These are phyloP conservation scores for Microchrysa polita DNA, from an alignment of 2,888 invertebrate species.

Conservation along the genomic window DNA sequence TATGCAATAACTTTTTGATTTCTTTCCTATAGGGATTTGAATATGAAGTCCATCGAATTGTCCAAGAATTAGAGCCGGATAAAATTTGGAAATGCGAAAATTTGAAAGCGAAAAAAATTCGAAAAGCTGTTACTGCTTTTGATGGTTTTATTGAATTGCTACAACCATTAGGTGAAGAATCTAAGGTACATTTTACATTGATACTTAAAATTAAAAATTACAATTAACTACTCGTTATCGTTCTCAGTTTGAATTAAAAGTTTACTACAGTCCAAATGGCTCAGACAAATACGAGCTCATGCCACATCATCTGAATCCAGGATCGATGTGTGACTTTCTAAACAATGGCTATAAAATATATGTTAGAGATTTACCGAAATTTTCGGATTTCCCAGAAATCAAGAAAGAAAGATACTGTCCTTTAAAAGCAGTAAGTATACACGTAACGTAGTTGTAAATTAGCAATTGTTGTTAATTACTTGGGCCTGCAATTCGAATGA, in stretches of 20 bases:
- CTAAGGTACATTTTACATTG: not conserved
- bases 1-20: too few species aligned
- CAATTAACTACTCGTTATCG: not conserved
- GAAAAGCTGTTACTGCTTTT: not conserved
- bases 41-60: not conserved
- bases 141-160: not conserved
- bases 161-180: not conserved
- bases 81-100: constrained; percentile 2
- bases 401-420: constrained; percentile 2
- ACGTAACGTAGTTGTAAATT: too few species aligned
- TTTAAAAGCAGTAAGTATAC: too few species aligned
- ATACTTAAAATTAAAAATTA: not conserved
- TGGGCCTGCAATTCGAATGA: too few species aligned
- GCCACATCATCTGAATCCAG: not conserved
- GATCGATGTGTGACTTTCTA: not conserved
- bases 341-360: constrained; percentile 25
- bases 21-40: not conserved
- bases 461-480: too few species aligned
- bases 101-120: not conserved
- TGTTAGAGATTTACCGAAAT: not conserved
- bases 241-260: constrained; percentile 10
- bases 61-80: not conserved
- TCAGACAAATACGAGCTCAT: not conserved
- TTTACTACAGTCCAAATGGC: not conserved
- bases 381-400: not conserved